Evolutionary conservation across 2,888 invertebrate species (phyloP).

Genomic region (Mamestra brassicae): DNA sequence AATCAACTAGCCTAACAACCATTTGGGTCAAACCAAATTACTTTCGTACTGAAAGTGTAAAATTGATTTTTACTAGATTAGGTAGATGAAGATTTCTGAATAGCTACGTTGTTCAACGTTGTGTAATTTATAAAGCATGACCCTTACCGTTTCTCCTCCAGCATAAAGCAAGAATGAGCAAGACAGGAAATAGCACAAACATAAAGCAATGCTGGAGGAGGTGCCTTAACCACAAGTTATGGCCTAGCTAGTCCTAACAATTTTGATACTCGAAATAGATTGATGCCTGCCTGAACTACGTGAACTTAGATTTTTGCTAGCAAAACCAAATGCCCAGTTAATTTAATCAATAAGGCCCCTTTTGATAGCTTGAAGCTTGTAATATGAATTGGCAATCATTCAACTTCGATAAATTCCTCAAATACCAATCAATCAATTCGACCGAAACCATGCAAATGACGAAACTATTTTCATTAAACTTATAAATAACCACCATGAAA

Average conservation of each 20-base stretch:
- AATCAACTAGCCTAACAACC: constrained; percentile 41
- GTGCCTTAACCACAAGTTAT: neutral
- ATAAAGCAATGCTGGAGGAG: neutral
- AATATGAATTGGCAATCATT: neutral
- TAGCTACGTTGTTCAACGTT: neutral
- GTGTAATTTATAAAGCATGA: neutral
- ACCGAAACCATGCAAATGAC: neutral
- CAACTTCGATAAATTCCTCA: neutral
- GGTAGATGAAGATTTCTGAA: neutral
- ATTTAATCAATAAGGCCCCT: neutral
- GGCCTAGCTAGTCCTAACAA: neutral
- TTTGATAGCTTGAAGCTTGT: neutral
- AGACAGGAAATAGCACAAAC: neutral
- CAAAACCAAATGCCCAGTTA: neutral
- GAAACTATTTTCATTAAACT: constrained; percentile 16
- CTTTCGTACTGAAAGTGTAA: constrained; percentile 45
- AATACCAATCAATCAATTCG: neutral
- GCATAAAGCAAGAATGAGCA: neutral
- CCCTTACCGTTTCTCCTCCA: neutral
- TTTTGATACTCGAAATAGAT: neutral
- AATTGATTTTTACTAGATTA: constrained; percentile 29
- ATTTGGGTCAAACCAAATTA: constrained; percentile 36
- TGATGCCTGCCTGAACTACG: neutral
- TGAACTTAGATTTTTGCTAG: neutral
- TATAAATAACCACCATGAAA: constrained; percentile 2